Evolutionary conservation across 2,797 vertebrate species (phyloP), one percentile per base, ranked within the genome.

Genomic region (Miichthys miiuy): DNA sequence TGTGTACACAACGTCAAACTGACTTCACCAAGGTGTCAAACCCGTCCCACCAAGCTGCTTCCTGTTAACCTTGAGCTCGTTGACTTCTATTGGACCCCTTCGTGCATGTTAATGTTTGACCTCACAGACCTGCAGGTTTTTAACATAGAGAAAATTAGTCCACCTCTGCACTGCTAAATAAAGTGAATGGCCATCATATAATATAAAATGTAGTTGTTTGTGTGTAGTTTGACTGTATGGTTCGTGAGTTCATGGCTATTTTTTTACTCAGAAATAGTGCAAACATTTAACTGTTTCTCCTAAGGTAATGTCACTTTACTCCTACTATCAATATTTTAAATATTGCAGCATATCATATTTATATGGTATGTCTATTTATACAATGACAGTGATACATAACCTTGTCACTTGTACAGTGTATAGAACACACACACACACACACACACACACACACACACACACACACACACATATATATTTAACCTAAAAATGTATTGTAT

Each of bases 61-160:
- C 92, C 92, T 78, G 89, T 82, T 93, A 85, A 92, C 88, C 87
- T 92, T 88, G 87, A 82, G 77, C 74, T 75, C 17, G 20, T 79
- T 48, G 1, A 2, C 70, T 25, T 63, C 52, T 71, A 68, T 68
- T 73, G 82, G 72, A 56, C 23, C n/a, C n/a, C 66, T 52, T 44
- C 46, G 11, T 64, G 30, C 23, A 68, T 48, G 20, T 80, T 64
- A 20, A 83, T 71, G 5, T 65, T 72, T 76, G 3, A 66, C 63
- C 44, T 68, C 18, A 66, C 0, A 21, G 4, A 6, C 62, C 58
- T 51, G 57, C 6, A 12, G 11, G 20, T 10, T 57, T 70, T 17
- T 34, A 13, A 47, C 14, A 42, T 46, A 1, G 3, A 23, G 8
- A 17, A n/a, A 20, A 63, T 18, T 1, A 20, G 9, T 42, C 54